A percentile compares a stretch with the other conserved stretches of the same genome.
Evolutionary conservation across 2,888 invertebrate genomes (phyloP).

Genomic region (Trachelus iudaicus): DNA sequence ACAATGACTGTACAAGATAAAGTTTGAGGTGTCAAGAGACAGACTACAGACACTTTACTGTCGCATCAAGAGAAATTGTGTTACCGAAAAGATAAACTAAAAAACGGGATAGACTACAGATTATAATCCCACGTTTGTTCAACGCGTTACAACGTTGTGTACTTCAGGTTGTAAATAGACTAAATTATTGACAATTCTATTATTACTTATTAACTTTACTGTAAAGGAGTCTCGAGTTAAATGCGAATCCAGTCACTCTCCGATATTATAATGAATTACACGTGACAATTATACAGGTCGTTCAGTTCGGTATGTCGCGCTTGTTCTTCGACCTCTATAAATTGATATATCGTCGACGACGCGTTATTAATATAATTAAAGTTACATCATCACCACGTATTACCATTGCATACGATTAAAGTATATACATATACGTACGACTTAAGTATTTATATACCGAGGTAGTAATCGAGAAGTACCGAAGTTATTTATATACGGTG

Average conservation of each 20-base stretch:
- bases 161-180: constrained; percentile 51
- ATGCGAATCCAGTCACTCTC: neutral
- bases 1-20: neutral
- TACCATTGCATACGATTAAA: neutral
- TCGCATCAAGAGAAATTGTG: neutral
- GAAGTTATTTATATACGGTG: constrained; percentile 9
- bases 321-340: neutral
- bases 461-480: constrained; percentile 12
- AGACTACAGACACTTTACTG: too few species aligned
- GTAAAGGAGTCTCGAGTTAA: neutral
- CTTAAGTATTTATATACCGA: constrained; percentile 33
- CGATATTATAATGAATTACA: neutral
- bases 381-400: neutral
- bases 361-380: neutral
- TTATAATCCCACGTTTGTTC: constrained; percentile 27
- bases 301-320: neutral
- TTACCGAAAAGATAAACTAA: neutral
- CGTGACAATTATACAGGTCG: neutral
- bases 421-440: constrained; percentile 8
- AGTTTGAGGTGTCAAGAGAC: neutral
- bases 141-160: constrained; percentile 37
- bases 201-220: neutral
- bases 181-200: constrained; percentile 35
- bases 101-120: neutral
- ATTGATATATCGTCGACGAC: neutral